These are phyloP conservation scores for Tenualosa thibaudeaui DNA, from an alignment of 2,797 vertebrate species.

Conservation along the genomic window DNA sequence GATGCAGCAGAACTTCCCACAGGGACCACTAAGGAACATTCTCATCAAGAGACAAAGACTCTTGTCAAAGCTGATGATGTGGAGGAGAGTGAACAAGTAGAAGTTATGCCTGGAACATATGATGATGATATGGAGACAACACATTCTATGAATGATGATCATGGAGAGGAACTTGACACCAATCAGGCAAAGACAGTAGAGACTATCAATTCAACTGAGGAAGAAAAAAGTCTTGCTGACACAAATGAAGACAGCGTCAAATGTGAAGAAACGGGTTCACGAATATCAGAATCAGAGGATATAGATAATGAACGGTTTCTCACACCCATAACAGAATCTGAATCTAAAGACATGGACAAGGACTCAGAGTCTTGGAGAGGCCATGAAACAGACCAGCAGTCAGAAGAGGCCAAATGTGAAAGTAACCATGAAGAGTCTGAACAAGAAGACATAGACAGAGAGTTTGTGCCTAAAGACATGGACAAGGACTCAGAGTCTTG, in stretches of 20 bases:
- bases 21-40: background rate
- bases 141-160: background rate
- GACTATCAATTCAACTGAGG: background rate
- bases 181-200: background rate
- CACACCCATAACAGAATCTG: conserved; percentile 19
- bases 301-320: conserved; percentile 15
- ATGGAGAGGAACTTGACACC: background rate
- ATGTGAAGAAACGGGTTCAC: conserved; percentile 14
- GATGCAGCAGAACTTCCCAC: conserved; percentile 35
- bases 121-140: conserved; percentile 3
- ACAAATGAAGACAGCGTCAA: conserved; percentile 1
- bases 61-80: background rate
- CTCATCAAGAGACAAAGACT: background rate
- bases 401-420: background rate
- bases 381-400: conserved; percentile 40
- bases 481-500: conserved; percentile 31
- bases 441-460: background rate
- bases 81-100: background rate
- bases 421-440: background rate
- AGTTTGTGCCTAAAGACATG: conserved; percentile 32
- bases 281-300: conserved; percentile 29
- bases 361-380: conserved; percentile 42
- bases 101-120: conserved; percentile 24
- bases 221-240: background rate
- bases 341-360: conserved; percentile 34